A percentile compares a stretch with the other conserved stretches of the same genome.
Conservation (phyloP, 2,888 invertebrate genomes). For the Caenorhabditis sp. region DNA sequence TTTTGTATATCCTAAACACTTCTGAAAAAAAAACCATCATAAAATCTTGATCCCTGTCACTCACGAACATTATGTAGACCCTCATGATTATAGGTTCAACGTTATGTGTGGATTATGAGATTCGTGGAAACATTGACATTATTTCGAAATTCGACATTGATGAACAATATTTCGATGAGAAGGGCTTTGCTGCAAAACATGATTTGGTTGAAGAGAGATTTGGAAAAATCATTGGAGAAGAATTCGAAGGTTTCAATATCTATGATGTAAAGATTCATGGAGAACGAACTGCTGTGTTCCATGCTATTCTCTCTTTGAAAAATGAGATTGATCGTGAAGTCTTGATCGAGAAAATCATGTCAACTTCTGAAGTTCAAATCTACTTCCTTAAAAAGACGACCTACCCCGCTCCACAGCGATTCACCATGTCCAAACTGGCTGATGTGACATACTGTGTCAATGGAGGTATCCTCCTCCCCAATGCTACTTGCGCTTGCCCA, state of each 20-base stretch:
- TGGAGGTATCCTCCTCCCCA: constrained; percentile 41
- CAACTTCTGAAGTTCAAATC: neutral
- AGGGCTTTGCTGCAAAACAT: neutral
- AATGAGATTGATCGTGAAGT: neutral
- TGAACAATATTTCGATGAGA: constrained; percentile 22
- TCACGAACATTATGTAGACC: neutral
- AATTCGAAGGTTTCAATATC: constrained; percentile 1
- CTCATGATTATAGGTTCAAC: neutral
- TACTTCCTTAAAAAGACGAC: neutral
- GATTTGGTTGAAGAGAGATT: neutral
- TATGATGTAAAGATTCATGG: neutral
- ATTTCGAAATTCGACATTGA: constrained; percentile 23
- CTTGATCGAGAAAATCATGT: neutral
- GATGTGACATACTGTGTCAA: constrained; percentile 30
- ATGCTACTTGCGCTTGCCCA: constrained; percentile 42
- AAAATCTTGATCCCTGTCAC: no score
- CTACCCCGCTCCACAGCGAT: neutral
- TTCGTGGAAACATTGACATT: constrained; percentile 33
- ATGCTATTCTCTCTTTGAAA: neutral
- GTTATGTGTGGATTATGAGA: constrained; percentile 19
- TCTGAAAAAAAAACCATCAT: no score
- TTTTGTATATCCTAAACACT: no score
- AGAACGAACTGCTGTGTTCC: constrained; percentile 1
- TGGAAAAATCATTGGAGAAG: neutral
- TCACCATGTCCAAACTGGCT: neutral